These are phyloP conservation scores for Caenorhabditis zanzibari DNA, from an alignment of 2,888 invertebrate genomes.

Conservation along the genomic window DNA sequence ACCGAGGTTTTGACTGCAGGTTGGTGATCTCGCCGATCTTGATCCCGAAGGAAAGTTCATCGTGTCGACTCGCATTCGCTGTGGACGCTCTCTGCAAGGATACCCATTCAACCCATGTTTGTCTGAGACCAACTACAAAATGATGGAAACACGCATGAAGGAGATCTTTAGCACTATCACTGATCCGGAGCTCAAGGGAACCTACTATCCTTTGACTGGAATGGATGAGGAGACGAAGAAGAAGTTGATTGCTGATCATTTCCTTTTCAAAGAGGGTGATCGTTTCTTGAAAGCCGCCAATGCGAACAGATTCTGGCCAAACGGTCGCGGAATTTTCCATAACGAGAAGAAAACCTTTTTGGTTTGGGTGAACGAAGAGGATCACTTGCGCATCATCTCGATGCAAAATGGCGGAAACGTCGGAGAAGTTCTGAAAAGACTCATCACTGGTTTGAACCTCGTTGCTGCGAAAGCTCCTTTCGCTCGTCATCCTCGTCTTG, in stretches of 20 bases:
- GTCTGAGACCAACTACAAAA: constrained; percentile 96
- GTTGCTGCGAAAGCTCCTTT: constrained; percentile 87
- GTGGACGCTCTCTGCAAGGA: constrained; percentile 91
- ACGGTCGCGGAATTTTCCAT: constrained; percentile 92
- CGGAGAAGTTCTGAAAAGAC: constrained; percentile 85
- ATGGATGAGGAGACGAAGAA: constrained; percentile 95
- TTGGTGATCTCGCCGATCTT: constrained; percentile 89
- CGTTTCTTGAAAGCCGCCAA: constrained; percentile 83
- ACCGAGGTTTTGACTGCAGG: constrained; percentile 88
- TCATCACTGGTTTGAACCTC: constrained; percentile 87
- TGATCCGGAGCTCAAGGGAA: constrained; percentile 88
- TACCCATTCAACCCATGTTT: constrained; percentile 94
- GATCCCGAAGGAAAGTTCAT: constrained; percentile 88
- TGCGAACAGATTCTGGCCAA: constrained; percentile 90
- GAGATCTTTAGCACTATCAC: constrained; percentile 79
- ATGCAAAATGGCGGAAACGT: constrained; percentile 89
- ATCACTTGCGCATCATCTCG: constrained; percentile 89
- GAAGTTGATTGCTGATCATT: constrained; percentile 97
- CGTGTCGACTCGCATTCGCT: constrained; percentile 96
- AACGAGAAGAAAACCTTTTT: constrained; percentile 90
- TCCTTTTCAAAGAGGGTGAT: constrained; percentile 87
- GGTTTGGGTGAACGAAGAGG: constrained; percentile 90
- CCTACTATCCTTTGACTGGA: constrained; percentile 84
- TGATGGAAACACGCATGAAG: constrained; percentile 89
- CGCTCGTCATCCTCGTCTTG: constrained; percentile 89